Evolutionary conservation across 2,797 vertebrate genomes (phyloP), one percentile per base, ranked within the genome.

Genomic region (Anableps anableps): DNA sequence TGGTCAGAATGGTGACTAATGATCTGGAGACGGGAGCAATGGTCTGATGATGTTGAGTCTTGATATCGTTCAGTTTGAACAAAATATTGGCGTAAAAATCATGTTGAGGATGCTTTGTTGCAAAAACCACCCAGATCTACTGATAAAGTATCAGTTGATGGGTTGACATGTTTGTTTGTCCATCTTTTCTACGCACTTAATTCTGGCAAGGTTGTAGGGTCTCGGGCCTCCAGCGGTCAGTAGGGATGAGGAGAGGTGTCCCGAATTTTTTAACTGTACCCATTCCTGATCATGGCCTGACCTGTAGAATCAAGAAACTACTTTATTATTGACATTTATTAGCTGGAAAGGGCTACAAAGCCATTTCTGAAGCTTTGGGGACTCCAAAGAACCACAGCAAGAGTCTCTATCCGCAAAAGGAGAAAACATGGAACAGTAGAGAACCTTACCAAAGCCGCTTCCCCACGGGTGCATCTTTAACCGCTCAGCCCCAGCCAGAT

Each of bases 1-100:
- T 31, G 64, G 55, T 79, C 75, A 84, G 70, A 84, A 85, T 72
- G 79, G 74, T 74, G 76, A 74, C 78, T 88, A 83, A 91, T 92
- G 83, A 86, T 82, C 77, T 83, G 60, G 75, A 55, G 53, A 55
- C 17, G 21, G 53, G 26, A 75, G 79, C 3, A 1, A 81, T 60
- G 53, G 26, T 50, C 3, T 19, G 16, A 31, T 31, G n/a, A 31
- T 48, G 70, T 48, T 1, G 26, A 72, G 34, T 31, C 3, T 62
- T 71, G 21, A 51, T 43, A 43, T 58, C 1, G 55, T 58, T 58
- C n/a, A 58, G 55, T 36, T 36, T 64, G 62, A 64, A 36, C 36
- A 41, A 68, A 68, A 68, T 68, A 41, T 68, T 0, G 2, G 7
- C 17, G 8, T 36, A 36, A 64, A 64, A 31, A 64, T 64, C 31